Conservation (phyloP, 2,888 invertebrate genomes). For the Cheilosia grossa region DNA sequence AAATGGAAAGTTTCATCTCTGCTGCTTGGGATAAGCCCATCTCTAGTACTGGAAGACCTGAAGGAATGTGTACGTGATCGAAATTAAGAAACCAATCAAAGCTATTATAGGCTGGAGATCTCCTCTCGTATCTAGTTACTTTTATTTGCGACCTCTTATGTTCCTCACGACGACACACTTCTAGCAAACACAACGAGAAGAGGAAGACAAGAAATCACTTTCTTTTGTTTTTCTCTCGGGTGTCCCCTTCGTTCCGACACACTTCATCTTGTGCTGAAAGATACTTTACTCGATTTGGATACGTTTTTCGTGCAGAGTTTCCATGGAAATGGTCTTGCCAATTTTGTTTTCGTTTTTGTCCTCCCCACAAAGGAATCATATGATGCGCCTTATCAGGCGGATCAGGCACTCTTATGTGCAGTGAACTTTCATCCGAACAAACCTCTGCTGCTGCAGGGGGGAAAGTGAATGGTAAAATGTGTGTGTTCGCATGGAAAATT, state of each 20-base stretch:
- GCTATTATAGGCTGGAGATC: constrained; percentile 28
- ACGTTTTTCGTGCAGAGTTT: constrained; percentile 64
- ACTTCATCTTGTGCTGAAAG: constrained; percentile 36
- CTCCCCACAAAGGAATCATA: constrained; percentile 31
- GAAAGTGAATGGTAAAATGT: constrained; percentile 60
- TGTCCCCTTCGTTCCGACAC: not conserved
- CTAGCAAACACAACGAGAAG: constrained; percentile 30
- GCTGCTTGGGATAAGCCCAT: not conserved
- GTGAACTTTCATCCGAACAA: constrained; percentile 66
- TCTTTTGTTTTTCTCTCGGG: constrained; percentile 56
- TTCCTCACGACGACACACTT: constrained; percentile 67
- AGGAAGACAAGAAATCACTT: constrained; percentile 63
- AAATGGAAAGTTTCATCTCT: constrained; percentile 56
- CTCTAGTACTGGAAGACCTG: constrained; percentile 3
- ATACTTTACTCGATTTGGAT: constrained; percentile 35
- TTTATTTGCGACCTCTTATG: constrained; percentile 52
- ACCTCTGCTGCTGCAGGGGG: constrained; percentile 32
- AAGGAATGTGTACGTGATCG: constrained; percentile 32
- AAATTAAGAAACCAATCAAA: constrained; percentile 59
- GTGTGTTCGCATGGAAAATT: constrained; percentile 71
- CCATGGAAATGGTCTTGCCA: constrained; percentile 54
- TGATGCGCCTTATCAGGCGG: constrained; percentile 61
- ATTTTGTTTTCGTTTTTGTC: constrained; percentile 2
- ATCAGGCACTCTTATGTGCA: constrained; percentile 50
- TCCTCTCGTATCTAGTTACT: constrained; percentile 42